Evolutionary conservation across 2,888 invertebrate genomes (phyloP).

Genomic region (Caenorhabditis afra): DNA sequence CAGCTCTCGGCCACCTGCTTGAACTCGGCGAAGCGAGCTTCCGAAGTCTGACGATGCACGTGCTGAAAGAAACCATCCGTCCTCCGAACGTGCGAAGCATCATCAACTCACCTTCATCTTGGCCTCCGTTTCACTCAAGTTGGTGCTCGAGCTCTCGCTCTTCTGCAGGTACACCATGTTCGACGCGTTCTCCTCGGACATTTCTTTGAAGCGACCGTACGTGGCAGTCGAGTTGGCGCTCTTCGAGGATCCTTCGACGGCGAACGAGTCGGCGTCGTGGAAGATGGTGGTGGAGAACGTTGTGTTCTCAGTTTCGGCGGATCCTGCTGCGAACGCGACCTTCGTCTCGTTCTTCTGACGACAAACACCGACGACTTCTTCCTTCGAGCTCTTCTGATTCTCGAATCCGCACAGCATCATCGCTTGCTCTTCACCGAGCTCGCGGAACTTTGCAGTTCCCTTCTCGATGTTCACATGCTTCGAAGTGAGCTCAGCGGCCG

Average conservation of each 20-base stretch:
- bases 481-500: constrained; percentile 38
- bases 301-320: constrained; percentile 63
- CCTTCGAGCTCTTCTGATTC: constrained; percentile 54
- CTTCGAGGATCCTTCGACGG: constrained; percentile 61
- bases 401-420: constrained; percentile 74
- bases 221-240: constrained; percentile 54
- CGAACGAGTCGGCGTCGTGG: constrained; percentile 54
- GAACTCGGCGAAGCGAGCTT: constrained; percentile 68
- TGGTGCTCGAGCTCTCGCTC: constrained; percentile 53
- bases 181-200: constrained; percentile 64
- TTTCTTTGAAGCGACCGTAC: constrained; percentile 58
- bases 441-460: constrained; percentile 58
- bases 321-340: constrained; percentile 53
- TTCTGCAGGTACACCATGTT: constrained; percentile 69
- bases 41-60: constrained; percentile 57
- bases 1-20: constrained; percentile 74
- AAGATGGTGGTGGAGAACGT: constrained; percentile 55
- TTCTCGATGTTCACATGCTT: constrained; percentile 41
- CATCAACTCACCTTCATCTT: constrained; percentile 43
- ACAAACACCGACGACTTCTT: constrained; percentile 46
- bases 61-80: constrained; percentile 28
- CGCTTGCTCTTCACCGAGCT: constrained; percentile 68
- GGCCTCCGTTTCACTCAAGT: constrained; percentile 45
- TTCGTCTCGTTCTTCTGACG: constrained; percentile 53
- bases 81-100: background rate